phyloP scores from a whole-genome alignment of 2,888 invertebrate genomes.

The Cinara cedri region DNA sequence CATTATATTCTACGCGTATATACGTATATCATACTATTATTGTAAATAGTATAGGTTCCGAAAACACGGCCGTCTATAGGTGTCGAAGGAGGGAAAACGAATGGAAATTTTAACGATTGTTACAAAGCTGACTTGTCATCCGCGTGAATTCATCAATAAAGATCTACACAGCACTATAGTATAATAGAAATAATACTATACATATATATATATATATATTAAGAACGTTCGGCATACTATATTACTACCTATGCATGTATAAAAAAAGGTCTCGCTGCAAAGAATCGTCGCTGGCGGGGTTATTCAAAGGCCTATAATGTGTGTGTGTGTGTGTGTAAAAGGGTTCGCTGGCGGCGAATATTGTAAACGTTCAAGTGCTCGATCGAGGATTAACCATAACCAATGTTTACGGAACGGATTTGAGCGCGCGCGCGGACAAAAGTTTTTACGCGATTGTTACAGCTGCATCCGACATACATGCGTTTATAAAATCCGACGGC shows the following conservation, averaged over 20 bases:
- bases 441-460: constrained; percentile 55
- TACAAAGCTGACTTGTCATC: constrained; percentile 22
- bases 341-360: constrained; percentile 44
- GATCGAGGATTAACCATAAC: constrained; percentile 49
- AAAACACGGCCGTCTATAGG: no score
- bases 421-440: constrained; percentile 39
- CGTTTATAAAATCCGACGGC: constrained; percentile 19
- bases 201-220: not conserved
- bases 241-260: no score
- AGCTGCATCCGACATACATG: constrained; percentile 51
- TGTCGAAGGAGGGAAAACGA: not conserved
- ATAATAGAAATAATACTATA: constrained; percentile 20
- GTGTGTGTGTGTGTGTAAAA: no score
- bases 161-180: constrained; percentile 6
- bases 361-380: constrained; percentile 37
- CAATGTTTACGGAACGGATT: constrained; percentile 56
- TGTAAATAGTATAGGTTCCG: no score
- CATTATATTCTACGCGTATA: not conserved
- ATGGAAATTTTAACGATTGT: not conserved
- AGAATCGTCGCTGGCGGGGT: not conserved
- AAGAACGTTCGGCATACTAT: constrained; percentile 20
- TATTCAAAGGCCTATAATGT: constrained; percentile 10
- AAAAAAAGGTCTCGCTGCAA: constrained; percentile 13
- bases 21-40: no score
- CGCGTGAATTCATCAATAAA: constrained; percentile 47